Evolutionary conservation across 2,888 invertebrate species (phyloP).

Genomic region (Morpho deidamia): DNA sequence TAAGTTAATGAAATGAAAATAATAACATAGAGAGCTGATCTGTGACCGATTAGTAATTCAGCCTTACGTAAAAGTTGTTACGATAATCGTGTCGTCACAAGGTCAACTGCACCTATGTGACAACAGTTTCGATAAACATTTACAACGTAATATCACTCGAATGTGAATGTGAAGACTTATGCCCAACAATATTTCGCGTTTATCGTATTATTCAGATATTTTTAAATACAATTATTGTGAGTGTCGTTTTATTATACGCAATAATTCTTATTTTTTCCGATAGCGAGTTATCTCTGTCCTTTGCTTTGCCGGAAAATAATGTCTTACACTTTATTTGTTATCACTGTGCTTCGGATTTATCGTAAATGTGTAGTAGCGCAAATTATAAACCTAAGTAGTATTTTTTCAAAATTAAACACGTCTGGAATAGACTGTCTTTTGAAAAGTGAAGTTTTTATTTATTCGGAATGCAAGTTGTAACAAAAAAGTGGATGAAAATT

Average conservation of each 20-base stretch:
- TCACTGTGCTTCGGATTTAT: too few species aligned
- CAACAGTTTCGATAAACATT: slow-evolving; percentile 16
- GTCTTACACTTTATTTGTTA: too few species aligned
- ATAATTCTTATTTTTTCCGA: too few species aligned
- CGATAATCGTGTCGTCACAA: slow-evolving; percentile 16
- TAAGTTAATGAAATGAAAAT: slow-evolving; percentile 1
- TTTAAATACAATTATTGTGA: background rate
- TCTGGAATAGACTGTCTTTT: too few species aligned
- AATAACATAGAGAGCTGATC: slow-evolving; percentile 4
- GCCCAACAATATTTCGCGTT: background rate
- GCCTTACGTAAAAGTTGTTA: slow-evolving; percentile 20
- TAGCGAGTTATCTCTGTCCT: too few species aligned
- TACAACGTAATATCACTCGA: slow-evolving; percentile 1
- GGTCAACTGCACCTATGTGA: slow-evolving; percentile 16
- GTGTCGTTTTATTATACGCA: background rate
- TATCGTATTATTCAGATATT: background rate
- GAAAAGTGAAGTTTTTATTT: too few species aligned
- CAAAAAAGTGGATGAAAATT: too few species aligned
- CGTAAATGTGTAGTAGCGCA: too few species aligned
- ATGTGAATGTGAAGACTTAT: background rate
- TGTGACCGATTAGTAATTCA: slow-evolving; percentile 14
- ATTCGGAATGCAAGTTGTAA: too few species aligned
- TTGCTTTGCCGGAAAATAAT: too few species aligned
- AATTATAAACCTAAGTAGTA: too few species aligned
- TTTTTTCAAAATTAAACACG: too few species aligned